These are phyloP conservation scores for Cromileptes altivelis DNA, from an alignment of 2,113 vertebrate genomes.

Conservation along the genomic window DNA sequence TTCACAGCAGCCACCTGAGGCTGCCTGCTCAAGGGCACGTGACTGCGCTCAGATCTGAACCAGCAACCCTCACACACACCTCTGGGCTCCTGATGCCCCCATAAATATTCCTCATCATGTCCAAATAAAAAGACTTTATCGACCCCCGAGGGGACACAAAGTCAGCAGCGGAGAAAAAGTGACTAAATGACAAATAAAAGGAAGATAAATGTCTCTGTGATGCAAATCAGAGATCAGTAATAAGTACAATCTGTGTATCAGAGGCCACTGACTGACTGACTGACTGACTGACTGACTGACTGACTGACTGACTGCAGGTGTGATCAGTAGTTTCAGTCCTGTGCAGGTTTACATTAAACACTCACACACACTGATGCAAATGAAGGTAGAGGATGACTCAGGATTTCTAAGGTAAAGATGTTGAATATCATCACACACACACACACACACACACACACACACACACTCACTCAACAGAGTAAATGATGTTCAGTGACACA, in stretches of 20 bases:
- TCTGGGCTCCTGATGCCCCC: background rate
- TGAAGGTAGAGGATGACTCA: background rate
- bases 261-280: background rate
- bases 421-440: background rate
- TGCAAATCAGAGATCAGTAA: background rate
- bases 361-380: background rate
- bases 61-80: constrained; percentile 8
- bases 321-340: background rate
- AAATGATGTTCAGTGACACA: background rate
- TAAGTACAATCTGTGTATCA: background rate
- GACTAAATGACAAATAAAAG: constrained; percentile 15
- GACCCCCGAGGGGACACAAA: background rate
- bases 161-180: background rate
- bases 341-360: background rate
- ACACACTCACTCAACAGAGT: constrained; percentile 1
- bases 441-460: constrained; percentile 6
- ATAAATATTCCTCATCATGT: constrained; percentile 5
- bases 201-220: background rate
- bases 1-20: background rate
- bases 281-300: background rate
- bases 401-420: background rate
- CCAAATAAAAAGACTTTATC: constrained; percentile 33
- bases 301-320: background rate
- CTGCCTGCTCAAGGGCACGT: background rate
- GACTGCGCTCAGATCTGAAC: constrained; percentile 4